A percentile compares a stretch with the other conserved stretches of the same genome.
Conservation (phyloP, 2,888 invertebrate genomes). For the Drosophila putrida region DNA sequence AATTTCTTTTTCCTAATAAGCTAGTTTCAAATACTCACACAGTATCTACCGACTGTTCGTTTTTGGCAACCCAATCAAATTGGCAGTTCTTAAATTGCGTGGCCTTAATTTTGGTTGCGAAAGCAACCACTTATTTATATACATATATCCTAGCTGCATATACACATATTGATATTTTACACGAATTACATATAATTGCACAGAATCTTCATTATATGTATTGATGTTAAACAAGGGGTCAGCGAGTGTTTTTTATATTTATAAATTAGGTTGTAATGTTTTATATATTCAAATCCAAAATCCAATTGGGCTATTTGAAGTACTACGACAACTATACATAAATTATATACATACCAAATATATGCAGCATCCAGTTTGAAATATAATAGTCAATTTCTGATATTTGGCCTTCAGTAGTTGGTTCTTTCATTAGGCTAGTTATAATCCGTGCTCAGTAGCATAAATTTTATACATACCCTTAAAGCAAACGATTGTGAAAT, state of each 20-base stretch:
- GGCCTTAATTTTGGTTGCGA: constrained; percentile 66
- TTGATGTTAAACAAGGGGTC: constrained; percentile 9
- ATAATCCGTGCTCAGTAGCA: constrained; percentile 22
- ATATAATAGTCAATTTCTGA: constrained; percentile 22
- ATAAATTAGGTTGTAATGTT: constrained; percentile 32
- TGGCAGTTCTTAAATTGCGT: constrained; percentile 55
- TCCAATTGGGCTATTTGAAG: constrained; percentile 26
- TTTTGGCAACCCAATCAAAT: constrained; percentile 60
- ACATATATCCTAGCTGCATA: constrained; percentile 20
- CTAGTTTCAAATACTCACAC: constrained; percentile 63
- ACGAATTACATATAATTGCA: constrained; percentile 45
- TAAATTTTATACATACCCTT: constrained; percentile 46
- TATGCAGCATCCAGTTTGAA: constrained; percentile 22
- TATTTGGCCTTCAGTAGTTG: constrained; percentile 43
- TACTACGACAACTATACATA: constrained; percentile 20
- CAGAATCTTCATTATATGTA: constrained; percentile 55
- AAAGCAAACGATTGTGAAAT: constrained; percentile 65
- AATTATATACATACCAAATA: constrained; percentile 9
- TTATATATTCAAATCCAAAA: constrained; percentile 30
- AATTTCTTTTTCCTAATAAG: constrained; percentile 23
- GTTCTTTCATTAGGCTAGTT: constrained; percentile 49
- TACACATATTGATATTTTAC: constrained; percentile 23
- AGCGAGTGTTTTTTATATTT: constrained; percentile 19
- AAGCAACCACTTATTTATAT: constrained; percentile 45
- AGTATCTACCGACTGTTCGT: constrained; percentile 36